Evolutionary conservation across 1,140 invertebrate species (phyloP).

Genomic region (Mamestra configurata): DNA sequence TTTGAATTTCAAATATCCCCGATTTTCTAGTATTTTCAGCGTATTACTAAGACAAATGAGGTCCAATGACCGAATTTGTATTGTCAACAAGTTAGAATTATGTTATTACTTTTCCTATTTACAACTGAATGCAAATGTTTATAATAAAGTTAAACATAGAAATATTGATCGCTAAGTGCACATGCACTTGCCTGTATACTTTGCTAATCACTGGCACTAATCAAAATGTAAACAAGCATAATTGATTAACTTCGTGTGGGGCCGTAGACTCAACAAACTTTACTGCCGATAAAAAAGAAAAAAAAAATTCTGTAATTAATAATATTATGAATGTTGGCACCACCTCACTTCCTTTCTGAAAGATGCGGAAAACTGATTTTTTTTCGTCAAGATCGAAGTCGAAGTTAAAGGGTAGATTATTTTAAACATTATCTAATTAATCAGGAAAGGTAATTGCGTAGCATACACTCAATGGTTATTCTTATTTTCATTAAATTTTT

Average conservation of each 20-base stretch:
- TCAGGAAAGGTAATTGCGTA: no score
- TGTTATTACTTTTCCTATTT: background rate
- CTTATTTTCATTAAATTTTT: no score
- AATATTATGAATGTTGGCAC: background rate
- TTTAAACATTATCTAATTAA: no score
- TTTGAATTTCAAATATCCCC: background rate
- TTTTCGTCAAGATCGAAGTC: no score
- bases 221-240: constrained; percentile 17
- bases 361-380: no score
- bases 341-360: no score
- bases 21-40: background rate
- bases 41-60: background rate
- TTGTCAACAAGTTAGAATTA: background rate
- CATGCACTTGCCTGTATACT: background rate
- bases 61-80: background rate
- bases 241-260: constrained; percentile 9
- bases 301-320: background rate
- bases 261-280: background rate
- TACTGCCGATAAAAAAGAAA: background rate
- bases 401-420: no score
- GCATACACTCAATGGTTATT: no score
- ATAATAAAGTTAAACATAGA: constrained; percentile 5
- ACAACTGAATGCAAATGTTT: background rate
- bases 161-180: constrained; percentile 4
- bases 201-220: constrained; percentile 15